A percentile compares a stretch with the other conserved stretches of the same genome.
phyloP scores from a whole-genome alignment of 2,888 invertebrate genomes.

The Metopia argyrocephala region DNA sequence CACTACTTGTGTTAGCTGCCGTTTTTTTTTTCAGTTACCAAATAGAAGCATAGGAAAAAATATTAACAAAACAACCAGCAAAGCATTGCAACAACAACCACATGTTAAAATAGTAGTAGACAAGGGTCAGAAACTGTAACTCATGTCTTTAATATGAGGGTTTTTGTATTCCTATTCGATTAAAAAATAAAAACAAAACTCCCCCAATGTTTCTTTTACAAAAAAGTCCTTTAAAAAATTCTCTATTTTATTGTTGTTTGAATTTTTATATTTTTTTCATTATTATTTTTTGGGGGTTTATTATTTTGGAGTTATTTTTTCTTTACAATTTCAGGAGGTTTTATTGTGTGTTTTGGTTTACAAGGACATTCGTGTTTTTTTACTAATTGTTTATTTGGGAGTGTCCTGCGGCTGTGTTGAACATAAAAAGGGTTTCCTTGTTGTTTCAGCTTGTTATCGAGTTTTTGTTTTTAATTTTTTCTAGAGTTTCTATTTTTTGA shows the following conservation, averaged over 20 bases:
- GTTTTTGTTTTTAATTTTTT: constrained; percentile 4
- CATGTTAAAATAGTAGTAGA: constrained; percentile 8
- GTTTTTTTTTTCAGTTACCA: constrained; percentile 39
- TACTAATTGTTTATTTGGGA: constrained; percentile 65
- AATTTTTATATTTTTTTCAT: neutral
- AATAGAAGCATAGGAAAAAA: neutral
- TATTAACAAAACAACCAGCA: constrained; percentile 1
- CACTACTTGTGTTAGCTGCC: constrained; percentile 46
- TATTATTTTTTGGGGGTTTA: neutral
- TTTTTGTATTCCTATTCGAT: neutral
- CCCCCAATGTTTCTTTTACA: neutral
- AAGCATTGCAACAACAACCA: constrained; percentile 10
- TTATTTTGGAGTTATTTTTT: neutral
- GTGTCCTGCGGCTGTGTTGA: constrained; percentile 66
- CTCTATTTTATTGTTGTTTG: constrained; percentile 28
- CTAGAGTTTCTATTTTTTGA: neutral
- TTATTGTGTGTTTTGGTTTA: constrained; percentile 20
- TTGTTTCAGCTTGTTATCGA: neutral
- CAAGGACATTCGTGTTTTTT: constrained; percentile 62
- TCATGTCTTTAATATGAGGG: neutral
- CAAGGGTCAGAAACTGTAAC: constrained; percentile 49
- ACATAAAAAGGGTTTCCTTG: constrained; percentile 59
- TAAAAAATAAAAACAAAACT: neutral
- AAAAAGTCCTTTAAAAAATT: constrained; percentile 8
- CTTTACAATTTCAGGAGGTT: neutral